Conservation (phyloP, 2,797 vertebrate species). For the Trichosurus vulpecula region DNA sequence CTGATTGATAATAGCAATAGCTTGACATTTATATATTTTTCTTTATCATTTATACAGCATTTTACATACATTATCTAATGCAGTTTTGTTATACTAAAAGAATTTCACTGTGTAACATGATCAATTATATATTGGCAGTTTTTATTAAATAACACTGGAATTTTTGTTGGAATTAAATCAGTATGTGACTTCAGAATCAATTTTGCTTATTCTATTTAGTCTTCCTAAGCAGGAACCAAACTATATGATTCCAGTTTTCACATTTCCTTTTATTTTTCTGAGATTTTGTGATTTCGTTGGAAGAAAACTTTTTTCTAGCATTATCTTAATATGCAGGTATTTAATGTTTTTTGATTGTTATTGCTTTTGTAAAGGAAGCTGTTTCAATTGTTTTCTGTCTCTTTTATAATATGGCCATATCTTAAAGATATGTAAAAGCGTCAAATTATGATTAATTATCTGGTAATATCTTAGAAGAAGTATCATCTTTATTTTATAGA, state of each 20-base stretch:
- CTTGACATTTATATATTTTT: neutral
- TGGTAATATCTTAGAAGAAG: neutral
- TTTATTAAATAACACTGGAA: neutral
- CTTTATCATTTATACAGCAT: neutral
- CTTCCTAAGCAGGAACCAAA: neutral
- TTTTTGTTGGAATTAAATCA: neutral
- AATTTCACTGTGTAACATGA: neutral
- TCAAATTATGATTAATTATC: neutral
- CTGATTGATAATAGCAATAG: neutral
- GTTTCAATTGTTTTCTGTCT: neutral
- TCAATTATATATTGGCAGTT: neutral
- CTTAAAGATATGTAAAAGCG: neutral
- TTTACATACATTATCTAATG: neutral
- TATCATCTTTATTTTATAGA: neutral
- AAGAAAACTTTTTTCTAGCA: neutral
- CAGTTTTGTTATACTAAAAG: neutral
- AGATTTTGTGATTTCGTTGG: neutral
- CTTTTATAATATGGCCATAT: neutral
- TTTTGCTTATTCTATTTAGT: neutral
- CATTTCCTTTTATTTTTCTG: neutral
- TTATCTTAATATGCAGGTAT: neutral
- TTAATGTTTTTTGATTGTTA: neutral
- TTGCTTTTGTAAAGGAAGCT: neutral
- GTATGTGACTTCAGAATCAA: neutral
- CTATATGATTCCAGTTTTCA: neutral